Percentiles rank a stretch among this genome's conserved stretches.
Conservation (phyloP, 1,140 invertebrate species). For the Fopius arisanus region DNA sequence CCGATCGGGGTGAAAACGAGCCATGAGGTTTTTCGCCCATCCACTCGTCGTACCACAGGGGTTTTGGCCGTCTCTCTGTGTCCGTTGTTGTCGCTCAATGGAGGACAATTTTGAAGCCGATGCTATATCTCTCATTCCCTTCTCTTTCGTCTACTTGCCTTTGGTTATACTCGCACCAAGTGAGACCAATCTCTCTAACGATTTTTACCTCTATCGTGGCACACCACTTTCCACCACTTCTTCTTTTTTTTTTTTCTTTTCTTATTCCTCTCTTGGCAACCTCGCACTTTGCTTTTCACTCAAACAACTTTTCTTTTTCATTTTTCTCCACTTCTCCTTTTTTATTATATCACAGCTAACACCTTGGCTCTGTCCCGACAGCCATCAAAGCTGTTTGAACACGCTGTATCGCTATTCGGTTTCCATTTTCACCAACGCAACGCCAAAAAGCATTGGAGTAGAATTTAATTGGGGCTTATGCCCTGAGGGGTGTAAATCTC, state of each 20-base stretch:
- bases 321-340: slow-evolving; percentile 15
- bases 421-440: neutral
- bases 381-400: slow-evolving; percentile 7
- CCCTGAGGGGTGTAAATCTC: neutral
- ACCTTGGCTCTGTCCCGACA: neutral
- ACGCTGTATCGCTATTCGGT: neutral
- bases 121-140: slow-evolving; percentile 5
- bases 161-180: slow-evolving; percentile 24
- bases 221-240: slow-evolving; percentile 38
- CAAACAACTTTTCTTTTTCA: slow-evolving; percentile 18
- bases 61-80: slow-evolving; percentile 28
- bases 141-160: slow-evolving; percentile 40
- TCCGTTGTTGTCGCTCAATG: slow-evolving; percentile 30
- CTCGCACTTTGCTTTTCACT: neutral
- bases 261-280: neutral
- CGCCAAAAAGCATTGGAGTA: neutral
- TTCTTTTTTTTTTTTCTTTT: slow-evolving; percentile 16
- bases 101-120: slow-evolving; percentile 47
- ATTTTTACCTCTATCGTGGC: slow-evolving; percentile 38
- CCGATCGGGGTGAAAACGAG: slow-evolving; percentile 22
- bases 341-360: neutral
- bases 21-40: neutral
- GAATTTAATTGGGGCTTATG: neutral
- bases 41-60: neutral
- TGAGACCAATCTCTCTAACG: slow-evolving; percentile 30